phyloP scores from a whole-genome alignment of 2,113 vertebrate genomes.

The Ochotona princeps region DNA sequence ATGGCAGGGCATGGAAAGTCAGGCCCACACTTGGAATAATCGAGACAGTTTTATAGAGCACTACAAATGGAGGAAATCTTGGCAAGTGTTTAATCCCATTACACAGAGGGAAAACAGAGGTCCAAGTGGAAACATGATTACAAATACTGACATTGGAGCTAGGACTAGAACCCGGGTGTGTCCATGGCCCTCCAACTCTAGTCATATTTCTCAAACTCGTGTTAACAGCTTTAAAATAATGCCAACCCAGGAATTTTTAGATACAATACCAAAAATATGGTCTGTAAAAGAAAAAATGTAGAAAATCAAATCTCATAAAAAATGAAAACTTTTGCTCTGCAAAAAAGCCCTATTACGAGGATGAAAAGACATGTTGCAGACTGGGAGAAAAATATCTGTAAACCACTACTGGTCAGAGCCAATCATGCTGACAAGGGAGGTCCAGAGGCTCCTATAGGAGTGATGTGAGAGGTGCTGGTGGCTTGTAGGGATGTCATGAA shows the following conservation, averaged over 20 bases:
- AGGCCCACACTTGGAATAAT: not conserved
- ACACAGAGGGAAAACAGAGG: not conserved
- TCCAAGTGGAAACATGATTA: not conserved
- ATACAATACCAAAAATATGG: not conserved
- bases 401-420: not conserved
- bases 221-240: too few relatives aligned
- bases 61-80: not conserved
- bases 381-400: not conserved
- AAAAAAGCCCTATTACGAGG: conserved; percentile 12
- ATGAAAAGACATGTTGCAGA: not conserved
- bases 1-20: not conserved
- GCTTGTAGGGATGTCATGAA: too few relatives aligned
- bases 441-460: not conserved
- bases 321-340: not conserved
- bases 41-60: not conserved
- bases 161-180: too few relatives aligned
- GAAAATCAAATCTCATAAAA: not conserved
- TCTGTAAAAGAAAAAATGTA: not conserved
- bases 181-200: not conserved
- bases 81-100: not conserved
- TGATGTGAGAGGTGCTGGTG: accelerated
- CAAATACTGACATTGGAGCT: not conserved
- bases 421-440: too few relatives aligned
- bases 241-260: not conserved
- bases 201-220: not conserved